These are phyloP conservation scores for Sebastes hubbsi DNA, from an alignment of 2,797 vertebrate genomes.

Conservation along the genomic window DNA sequence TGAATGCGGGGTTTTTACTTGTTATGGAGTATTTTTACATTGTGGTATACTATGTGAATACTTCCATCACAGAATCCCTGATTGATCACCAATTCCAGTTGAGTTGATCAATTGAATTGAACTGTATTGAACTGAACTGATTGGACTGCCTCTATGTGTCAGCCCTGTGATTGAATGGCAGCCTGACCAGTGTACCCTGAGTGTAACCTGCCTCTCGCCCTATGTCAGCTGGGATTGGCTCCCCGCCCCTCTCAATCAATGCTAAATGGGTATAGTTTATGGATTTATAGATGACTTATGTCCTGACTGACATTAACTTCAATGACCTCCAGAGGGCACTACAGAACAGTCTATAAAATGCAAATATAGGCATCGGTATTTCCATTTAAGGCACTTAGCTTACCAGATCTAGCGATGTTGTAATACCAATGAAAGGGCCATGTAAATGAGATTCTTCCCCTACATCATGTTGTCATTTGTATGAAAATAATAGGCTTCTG, in stretches of 20 bases:
- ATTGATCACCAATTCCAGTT: neutral
- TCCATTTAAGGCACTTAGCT: neutral
- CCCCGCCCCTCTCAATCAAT: no score
- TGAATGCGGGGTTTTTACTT: neutral
- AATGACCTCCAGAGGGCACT: neutral
- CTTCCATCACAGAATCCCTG: neutral
- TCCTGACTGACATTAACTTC: neutral
- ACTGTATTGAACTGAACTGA: neutral
- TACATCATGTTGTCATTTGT: neutral
- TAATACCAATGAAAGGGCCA: neutral
- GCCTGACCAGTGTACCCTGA: neutral
- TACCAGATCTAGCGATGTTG: neutral
- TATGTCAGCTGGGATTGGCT: neutral
- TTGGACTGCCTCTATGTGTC: neutral
- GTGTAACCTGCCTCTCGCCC: neutral
- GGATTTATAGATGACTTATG: neutral
- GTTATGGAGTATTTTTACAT: neutral
- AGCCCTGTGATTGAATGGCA: neutral
- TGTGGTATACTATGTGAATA: neutral
- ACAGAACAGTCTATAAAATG: neutral
- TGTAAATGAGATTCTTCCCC: neutral
- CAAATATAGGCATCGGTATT: neutral
- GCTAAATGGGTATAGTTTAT: neutral
- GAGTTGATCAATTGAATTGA: neutral
- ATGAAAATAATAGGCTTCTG: neutral